phyloP scores from a whole-genome alignment of 2,797 vertebrate genomes.

The Pantherophis alleghaniensis region DNA sequence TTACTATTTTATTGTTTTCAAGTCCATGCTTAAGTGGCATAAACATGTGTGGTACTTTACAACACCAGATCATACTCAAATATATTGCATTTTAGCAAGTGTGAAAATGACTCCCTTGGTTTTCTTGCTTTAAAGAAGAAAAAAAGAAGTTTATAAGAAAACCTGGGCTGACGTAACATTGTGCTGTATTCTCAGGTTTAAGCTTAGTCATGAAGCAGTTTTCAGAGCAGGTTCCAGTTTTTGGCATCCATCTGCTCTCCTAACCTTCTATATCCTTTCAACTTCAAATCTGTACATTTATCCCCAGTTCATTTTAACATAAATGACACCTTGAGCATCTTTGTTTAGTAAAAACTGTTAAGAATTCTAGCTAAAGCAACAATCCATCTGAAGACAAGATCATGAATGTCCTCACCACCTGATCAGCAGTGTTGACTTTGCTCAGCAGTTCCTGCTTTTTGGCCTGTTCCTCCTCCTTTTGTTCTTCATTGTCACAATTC shows the following conservation, averaged over 20 bases:
- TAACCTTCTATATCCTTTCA: not conserved
- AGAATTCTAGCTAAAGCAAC: not conserved
- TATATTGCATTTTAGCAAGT: not conserved
- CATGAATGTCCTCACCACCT: slow-evolving; percentile 63
- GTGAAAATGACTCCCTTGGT: not conserved
- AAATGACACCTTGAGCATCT: not conserved
- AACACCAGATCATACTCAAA: not conserved
- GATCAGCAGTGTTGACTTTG: slow-evolving; percentile 64
- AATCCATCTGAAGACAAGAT: slow-evolving; percentile 22
- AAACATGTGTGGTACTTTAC: not conserved
- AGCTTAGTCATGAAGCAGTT: not conserved
- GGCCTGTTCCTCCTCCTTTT: slow-evolving; percentile 63
- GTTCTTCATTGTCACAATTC: slow-evolving; percentile 51
- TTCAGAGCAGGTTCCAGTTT: not conserved
- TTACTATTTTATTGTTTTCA: not conserved
- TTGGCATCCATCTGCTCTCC: not conserved
- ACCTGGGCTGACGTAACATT: not conserved
- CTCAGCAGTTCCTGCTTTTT: slow-evolving; percentile 59
- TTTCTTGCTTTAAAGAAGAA: not conserved
- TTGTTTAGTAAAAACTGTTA: not conserved
- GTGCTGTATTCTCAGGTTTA: not conserved
- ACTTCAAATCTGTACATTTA: not conserved
- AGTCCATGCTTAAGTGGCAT: not conserved
- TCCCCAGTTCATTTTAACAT: not conserved
- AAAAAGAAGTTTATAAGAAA: not conserved